Evolutionary conservation across 2,113 vertebrate genomes (phyloP).

Genomic region (Arenaria interpres): DNA sequence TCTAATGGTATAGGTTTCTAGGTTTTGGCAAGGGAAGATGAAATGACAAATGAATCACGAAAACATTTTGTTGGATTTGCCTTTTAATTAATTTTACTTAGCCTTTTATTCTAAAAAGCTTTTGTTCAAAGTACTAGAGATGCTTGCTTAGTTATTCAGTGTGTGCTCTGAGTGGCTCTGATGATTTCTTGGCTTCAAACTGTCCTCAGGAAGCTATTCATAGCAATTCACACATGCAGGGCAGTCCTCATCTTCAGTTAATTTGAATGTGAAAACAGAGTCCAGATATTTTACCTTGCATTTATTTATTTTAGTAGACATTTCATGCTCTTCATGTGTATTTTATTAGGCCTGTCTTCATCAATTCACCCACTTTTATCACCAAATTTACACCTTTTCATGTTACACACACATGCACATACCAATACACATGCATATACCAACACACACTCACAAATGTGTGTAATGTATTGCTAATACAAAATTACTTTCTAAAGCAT

Average conservation of each 20-base stretch:
- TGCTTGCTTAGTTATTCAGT: background rate
- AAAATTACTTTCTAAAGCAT: background rate
- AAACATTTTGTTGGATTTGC: background rate
- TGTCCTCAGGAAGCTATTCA: constrained; percentile 19
- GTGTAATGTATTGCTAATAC: background rate
- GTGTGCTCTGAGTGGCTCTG: background rate
- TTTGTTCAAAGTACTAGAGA: background rate
- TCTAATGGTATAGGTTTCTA: background rate
- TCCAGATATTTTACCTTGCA: background rate
- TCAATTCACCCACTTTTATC: background rate
- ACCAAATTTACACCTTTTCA: background rate
- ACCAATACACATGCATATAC: background rate
- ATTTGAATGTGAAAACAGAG: constrained; percentile 6
- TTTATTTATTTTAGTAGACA: background rate
- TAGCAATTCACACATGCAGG: background rate
- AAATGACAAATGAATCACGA: background rate
- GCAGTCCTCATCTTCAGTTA: background rate
- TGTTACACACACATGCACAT: too few relatives aligned
- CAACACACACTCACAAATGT: background rate
- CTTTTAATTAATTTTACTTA: background rate
- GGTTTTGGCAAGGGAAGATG: background rate
- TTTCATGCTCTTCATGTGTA: background rate
- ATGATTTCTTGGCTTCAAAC: constrained; percentile 26
- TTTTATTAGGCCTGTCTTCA: background rate
- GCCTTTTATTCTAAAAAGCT: background rate